phyloP scores from a whole-genome alignment of 2,888 invertebrate species.

The Trichogramma dendrolimi region DNA sequence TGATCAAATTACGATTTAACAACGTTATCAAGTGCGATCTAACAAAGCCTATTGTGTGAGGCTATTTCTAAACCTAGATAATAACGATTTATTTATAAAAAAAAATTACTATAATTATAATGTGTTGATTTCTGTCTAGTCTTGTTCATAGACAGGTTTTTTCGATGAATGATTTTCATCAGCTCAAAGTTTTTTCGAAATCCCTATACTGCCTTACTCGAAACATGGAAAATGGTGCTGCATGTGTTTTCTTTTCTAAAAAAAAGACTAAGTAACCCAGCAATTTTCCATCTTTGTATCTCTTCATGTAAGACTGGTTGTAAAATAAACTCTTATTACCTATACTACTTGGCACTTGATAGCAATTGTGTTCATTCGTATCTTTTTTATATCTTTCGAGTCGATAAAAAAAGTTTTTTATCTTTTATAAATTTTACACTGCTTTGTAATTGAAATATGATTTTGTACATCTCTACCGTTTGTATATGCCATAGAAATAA shows the following conservation, averaged over 20 bases:
- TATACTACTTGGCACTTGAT: constrained; percentile 17
- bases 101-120: neutral
- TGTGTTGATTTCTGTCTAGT: no score
- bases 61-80: constrained; percentile 11
- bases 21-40: constrained; percentile 23
- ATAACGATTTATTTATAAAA: constrained; percentile 7
- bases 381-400: constrained; percentile 4
- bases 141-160: no score
- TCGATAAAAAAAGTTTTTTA: constrained; percentile 14
- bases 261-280: constrained; percentile 1
- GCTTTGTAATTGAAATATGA: constrained; percentile 4
- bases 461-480: constrained; percentile 20
- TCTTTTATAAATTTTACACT: constrained; percentile 5
- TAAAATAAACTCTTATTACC: constrained; percentile 19
- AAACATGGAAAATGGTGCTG: constrained; percentile 18
- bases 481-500: constrained; percentile 24
- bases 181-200: constrained; percentile 3
- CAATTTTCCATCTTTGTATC: constrained; percentile 17
- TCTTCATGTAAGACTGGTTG: constrained; percentile 22
- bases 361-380: constrained; percentile 15
- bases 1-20: neutral
- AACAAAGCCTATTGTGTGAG: constrained; percentile 1
- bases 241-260: constrained; percentile 9
- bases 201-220: constrained; percentile 20
- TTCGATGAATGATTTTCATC: no score